These are phyloP conservation scores for Macquaria australasica DNA, from an alignment of 2,113 vertebrate genomes.

Conservation along the genomic window DNA sequence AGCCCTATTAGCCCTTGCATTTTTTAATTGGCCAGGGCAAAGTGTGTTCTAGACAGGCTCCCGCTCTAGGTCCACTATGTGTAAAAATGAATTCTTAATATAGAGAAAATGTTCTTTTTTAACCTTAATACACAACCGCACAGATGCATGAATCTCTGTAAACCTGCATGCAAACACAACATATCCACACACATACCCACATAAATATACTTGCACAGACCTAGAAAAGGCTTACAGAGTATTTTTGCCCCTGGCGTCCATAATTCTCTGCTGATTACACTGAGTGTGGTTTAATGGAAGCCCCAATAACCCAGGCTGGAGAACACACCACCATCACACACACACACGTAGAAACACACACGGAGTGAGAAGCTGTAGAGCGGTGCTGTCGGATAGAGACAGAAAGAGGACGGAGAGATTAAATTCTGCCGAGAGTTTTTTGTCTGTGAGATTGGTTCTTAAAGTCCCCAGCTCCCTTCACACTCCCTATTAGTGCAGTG, in stretches of 20 bases:
- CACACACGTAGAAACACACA: constrained; percentile 31
- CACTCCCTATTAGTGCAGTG: constrained; percentile 75
- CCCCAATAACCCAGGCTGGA: constrained; percentile 69
- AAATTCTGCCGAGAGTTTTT: constrained; percentile 84
- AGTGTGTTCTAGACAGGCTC: constrained; percentile 5
- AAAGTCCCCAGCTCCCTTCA: constrained; percentile 78
- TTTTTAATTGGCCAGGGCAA: constrained; percentile 69
- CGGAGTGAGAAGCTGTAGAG: constrained; percentile 52
- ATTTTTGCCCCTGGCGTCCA: constrained; percentile 67
- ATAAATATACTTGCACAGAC: constrained; percentile 55
- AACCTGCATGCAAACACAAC: constrained; percentile 10
- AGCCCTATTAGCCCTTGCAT: constrained; percentile 46
- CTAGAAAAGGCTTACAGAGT: constrained; percentile 53
- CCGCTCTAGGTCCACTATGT: constrained; percentile 11
- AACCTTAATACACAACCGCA: not conserved
- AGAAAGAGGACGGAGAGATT: constrained; percentile 84
- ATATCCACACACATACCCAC: not conserved
- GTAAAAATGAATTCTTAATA: constrained; percentile 48
- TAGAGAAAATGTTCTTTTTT: constrained; percentile 36
- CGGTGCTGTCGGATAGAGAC: constrained; percentile 78
- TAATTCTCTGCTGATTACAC: constrained; percentile 84
- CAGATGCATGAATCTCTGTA: constrained; percentile 12
- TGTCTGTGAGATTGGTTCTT: constrained; percentile 85
- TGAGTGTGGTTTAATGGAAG: constrained; percentile 81
- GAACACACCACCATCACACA: constrained; percentile 35